These are phyloP conservation scores for Drosophila atripex DNA, from an alignment of 2,888 invertebrate species.

Conservation along the genomic window DNA sequence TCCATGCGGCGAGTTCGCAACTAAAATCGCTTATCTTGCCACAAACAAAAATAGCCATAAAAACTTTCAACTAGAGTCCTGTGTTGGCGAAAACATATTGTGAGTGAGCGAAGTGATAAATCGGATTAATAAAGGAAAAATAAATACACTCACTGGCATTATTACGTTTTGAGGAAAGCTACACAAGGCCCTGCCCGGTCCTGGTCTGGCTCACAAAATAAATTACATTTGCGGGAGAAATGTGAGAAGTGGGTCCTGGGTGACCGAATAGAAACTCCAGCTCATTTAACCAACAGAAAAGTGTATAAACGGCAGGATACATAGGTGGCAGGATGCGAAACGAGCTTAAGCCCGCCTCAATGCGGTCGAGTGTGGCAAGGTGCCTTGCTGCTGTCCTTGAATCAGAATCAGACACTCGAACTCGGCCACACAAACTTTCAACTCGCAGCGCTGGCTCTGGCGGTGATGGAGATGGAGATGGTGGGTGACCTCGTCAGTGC, in stretches of 20 bases:
- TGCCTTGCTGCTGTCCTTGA: conserved; percentile 44
- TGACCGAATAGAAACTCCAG: conserved; percentile 14
- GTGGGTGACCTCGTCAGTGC: conserved; percentile 54
- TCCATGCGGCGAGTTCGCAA: conserved; percentile 6
- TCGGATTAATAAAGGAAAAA: background rate
- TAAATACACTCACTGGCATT: conserved; percentile 2
- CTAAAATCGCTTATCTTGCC: conserved; percentile 5
- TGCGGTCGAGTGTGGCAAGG: conserved; percentile 48
- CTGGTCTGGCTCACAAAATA: conserved; percentile 3
- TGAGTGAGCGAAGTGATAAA: background rate
- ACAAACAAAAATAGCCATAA: conserved; percentile 10
- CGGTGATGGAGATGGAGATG: conserved; percentile 1
- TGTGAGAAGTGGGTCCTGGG: background rate
- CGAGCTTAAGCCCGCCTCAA: conserved; percentile 41
- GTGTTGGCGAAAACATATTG: background rate
- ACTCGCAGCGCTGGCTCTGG: background rate
- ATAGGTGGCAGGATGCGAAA: conserved; percentile 25
- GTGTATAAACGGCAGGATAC: conserved; percentile 33
- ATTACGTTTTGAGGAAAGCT: background rate
- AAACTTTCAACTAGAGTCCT: background rate
- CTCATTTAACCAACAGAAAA: conserved; percentile 7
- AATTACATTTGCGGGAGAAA: background rate
- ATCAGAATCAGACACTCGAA: conserved; percentile 31
- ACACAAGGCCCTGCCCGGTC: background rate
- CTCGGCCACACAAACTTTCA: conserved; percentile 26